A percentile compares a stretch with the other conserved stretches of the same genome.
These are phyloP conservation scores for Campaea margaritaria DNA, from an alignment of 2,888 invertebrate species.

Conservation along the genomic window DNA sequence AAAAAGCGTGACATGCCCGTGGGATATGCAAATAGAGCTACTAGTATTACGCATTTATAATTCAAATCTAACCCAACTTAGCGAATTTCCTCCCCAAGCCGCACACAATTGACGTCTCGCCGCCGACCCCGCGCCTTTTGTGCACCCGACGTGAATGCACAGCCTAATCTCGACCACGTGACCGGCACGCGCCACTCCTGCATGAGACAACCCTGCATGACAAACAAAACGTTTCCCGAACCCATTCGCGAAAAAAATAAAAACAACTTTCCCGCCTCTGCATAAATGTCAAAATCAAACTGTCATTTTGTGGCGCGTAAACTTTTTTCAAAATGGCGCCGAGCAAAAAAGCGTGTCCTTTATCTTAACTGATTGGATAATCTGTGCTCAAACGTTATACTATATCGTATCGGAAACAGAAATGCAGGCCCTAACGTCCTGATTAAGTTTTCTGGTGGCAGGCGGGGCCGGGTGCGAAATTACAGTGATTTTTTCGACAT, in stretches of 20 bases:
- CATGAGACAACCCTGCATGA: conserved; percentile 73
- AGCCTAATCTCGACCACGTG: conserved; percentile 81
- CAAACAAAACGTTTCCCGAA: conserved; percentile 59
- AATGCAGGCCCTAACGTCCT: conserved; percentile 76
- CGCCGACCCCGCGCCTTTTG: conserved; percentile 71
- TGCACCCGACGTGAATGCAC: conserved; percentile 78
- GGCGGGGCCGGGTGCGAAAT: conserved; percentile 75
- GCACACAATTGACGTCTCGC: conserved; percentile 78
- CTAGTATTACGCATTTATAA: conserved; percentile 78
- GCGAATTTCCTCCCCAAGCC: conserved; percentile 77
- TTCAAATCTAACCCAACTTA: conserved; percentile 81
- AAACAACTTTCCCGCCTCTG: conserved; percentile 50
- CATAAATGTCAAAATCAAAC: conserved; percentile 55
- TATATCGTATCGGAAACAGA: conserved; percentile 84
- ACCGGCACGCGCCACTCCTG: conserved; percentile 74
- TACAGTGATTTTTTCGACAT: conserved; percentile 80
- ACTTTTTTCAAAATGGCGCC: conserved; percentile 47
- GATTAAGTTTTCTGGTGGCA: conserved; percentile 78
- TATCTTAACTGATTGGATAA: conserved; percentile 86
- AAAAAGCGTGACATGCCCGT: conserved; percentile 56
- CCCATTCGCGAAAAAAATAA: conserved; percentile 46
- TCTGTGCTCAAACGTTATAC: conserved; percentile 83
- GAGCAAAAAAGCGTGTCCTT: conserved; percentile 81
- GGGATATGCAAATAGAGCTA: conserved; percentile 83
- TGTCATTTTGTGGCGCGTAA: conserved; percentile 60